Conservation (phyloP, 2,797 vertebrate genomes). For the Poeciliopsis paucimaculata region DNA sequence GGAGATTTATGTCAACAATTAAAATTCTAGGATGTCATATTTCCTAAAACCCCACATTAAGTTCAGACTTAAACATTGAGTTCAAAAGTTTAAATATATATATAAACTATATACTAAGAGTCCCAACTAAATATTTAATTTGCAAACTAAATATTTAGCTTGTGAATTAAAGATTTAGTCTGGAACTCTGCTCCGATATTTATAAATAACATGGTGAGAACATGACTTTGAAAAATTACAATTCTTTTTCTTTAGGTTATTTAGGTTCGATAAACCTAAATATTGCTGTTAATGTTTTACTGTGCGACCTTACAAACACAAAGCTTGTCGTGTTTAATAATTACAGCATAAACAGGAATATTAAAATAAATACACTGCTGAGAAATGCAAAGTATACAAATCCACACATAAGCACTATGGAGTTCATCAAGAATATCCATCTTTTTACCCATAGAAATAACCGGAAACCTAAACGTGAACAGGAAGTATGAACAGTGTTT, state of each 20-base stretch:
- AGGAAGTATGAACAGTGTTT: neutral
- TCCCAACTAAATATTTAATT: no score
- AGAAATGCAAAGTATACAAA: neutral
- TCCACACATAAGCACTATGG: slow-evolving; percentile 3
- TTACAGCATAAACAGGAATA: neutral
- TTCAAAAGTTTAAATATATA: no score
- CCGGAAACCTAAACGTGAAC: neutral
- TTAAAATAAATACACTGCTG: neutral
- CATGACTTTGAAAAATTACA: no score
- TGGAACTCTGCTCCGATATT: no score
- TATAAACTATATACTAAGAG: no score
- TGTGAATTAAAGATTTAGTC: no score
- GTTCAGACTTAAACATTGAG: neutral
- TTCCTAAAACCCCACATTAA: neutral
- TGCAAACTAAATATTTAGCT: no score
- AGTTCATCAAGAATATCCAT: slow-evolving; percentile 21
- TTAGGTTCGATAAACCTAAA: no score
- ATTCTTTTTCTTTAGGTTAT: no score
- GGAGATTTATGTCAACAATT: neutral
- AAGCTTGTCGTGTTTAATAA: neutral
- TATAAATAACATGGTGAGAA: no score
- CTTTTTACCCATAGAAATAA: slow-evolving; percentile 3
- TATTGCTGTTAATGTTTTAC: no score
- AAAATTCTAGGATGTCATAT: neutral
- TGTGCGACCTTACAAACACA: neutral